Conservation (phyloP, 2,113 vertebrate species). For the Epinephelus lanceolatus region DNA sequence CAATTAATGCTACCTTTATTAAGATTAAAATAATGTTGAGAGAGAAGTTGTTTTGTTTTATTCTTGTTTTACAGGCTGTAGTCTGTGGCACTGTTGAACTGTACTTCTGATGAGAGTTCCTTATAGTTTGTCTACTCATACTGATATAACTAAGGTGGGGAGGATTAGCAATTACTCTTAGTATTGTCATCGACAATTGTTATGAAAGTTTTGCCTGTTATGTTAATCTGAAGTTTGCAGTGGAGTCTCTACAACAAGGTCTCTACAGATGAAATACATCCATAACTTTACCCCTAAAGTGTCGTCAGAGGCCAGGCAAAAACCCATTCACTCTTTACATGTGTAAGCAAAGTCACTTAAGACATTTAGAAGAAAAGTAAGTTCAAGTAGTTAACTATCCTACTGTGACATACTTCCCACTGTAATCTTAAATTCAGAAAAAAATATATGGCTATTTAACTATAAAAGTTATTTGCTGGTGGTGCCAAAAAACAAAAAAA, state of each 20-base stretch:
- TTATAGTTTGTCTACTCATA: not conserved
- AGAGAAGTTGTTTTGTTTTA: not conserved
- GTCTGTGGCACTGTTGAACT: not conserved
- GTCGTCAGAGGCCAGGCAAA: not conserved
- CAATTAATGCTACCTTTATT: not conserved
- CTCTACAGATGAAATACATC: not conserved
- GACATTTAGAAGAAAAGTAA: not conserved
- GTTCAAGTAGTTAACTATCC: not conserved
- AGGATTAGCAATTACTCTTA: not conserved
- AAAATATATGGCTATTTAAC: not conserved
- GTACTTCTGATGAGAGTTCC: not conserved
- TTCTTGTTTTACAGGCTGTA: not conserved
- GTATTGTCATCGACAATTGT: not conserved
- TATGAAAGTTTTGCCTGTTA: not conserved
- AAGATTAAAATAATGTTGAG: not conserved
- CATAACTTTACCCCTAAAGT: constrained; percentile 9
- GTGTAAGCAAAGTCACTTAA: not conserved
- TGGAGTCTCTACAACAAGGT: not conserved
- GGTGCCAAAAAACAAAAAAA: not conserved
- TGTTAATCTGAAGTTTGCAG: not conserved
- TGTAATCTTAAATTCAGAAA: not conserved
- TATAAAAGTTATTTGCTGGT: not conserved
- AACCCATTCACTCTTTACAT: not conserved
- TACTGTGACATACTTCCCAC: not conserved
- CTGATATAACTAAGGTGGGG: not conserved